Evolutionary conservation across 2,113 vertebrate genomes (phyloP), one percentile per base, ranked within the genome.

Genomic region (Psittacula cyanocephala): DNA sequence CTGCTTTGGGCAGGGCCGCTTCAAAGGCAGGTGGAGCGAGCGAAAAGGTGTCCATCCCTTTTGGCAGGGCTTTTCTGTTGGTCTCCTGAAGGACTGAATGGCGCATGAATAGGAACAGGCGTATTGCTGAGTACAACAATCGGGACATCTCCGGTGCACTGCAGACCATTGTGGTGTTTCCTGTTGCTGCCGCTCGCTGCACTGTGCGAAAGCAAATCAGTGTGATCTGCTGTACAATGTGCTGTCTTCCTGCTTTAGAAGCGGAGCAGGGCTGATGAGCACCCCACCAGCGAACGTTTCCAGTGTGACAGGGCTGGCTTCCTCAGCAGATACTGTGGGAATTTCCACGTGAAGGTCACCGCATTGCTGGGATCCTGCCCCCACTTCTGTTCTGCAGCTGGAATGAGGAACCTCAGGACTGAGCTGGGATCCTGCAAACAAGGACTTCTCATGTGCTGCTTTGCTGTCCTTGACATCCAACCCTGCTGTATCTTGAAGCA

Each of bases 131-230:
- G 9, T 9, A 57, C 89, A 93, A 98, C 97, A 97, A 97, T 97
- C 39, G 94, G 81, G 95, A 96, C 96, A 96, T 97, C 98, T 98
- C 98, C 95, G 95, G 97, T 97, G 35, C 28, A 8, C 87, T 81
- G 17, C 52, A 90, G 86, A 92, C 96, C 97, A 97, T 97, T 98
- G 97, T 98, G 95, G 81, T 84, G 96, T 95, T 98, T 98, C 98
- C 98, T 97, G 98, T 94, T 91, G 59, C 97, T 88, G 93, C 95
- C 1, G 49, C 94, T 93, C 1, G 37, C 89, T 41, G 89, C 79
- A 23, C 96, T 93, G 96, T 75, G 83, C 33, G 8, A 93, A 70
- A 89, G 95, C 92, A 89, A 46, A 96, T 96, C 92, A 52, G 70
- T 39, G 35, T 63, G 55, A 83, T 95, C 50, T 92, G 95, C 93